A percentile compares a stretch with the other conserved stretches of the same genome.
Conservation (phyloP, 2,797 vertebrate genomes). For the Heteromormyrus szaboi region DNA sequence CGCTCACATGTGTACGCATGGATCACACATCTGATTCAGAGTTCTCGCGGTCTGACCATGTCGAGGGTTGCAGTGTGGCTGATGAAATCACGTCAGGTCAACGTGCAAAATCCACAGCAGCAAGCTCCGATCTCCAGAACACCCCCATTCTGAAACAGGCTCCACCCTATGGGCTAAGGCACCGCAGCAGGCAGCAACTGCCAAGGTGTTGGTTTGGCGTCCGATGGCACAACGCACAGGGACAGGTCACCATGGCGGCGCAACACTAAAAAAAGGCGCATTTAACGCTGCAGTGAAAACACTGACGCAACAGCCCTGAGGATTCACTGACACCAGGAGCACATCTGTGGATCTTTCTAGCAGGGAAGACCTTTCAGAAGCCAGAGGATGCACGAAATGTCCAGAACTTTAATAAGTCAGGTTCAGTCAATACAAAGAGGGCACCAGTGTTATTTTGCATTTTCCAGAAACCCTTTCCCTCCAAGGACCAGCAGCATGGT, state of each 20-base stretch:
- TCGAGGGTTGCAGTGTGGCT: not conserved
- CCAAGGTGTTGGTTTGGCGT: not conserved
- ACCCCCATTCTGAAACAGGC: not conserved
- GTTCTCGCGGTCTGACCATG: not conserved
- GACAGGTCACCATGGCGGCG: not conserved
- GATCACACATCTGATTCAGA: not conserved
- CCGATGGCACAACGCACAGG: not conserved
- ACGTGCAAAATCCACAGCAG: not conserved
- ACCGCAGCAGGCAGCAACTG: not conserved
- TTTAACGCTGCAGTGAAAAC: not conserved
- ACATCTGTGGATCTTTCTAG: not conserved
- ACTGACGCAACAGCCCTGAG: not conserved
- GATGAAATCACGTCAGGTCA: slow-evolving; percentile 15
- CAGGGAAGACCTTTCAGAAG: not conserved
- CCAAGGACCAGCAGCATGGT: not conserved
- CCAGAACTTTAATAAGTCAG: not conserved
- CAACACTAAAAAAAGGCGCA: not conserved
- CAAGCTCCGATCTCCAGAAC: not conserved
- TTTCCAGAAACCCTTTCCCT: not conserved
- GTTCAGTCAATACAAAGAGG: not conserved
- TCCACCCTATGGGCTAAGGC: not conserved
- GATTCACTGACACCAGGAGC: not conserved
- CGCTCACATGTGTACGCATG: not conserved
- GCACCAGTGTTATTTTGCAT: not conserved
- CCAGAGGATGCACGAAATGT: not conserved